These are phyloP conservation scores for Eubucco bourcierii DNA, from an alignment of 2,113 vertebrate species.

Conservation along the genomic window DNA sequence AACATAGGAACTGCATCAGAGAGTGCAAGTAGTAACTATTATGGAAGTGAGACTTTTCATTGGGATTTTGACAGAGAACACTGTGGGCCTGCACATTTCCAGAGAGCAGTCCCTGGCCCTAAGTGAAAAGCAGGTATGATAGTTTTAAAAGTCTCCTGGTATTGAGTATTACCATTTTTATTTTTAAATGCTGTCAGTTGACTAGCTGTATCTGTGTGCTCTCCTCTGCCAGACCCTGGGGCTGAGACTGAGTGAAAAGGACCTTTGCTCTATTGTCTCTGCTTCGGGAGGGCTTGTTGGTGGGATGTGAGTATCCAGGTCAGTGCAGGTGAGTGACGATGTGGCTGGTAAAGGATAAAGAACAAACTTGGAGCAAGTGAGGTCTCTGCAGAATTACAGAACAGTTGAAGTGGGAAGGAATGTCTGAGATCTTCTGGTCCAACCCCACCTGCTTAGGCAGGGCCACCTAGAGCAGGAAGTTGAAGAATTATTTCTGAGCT, in stretches of 20 bases:
- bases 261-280: not conserved
- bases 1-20: not conserved
- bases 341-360: not conserved
- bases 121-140: not conserved
- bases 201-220: not conserved
- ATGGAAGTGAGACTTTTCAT: not conserved
- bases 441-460: not conserved
- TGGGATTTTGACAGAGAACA: not conserved
- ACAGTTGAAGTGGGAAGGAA: not conserved
- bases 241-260: not conserved
- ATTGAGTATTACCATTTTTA: not conserved
- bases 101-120: not conserved
- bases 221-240: not conserved
- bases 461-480: not conserved
- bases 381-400: not conserved
- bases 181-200: not conserved
- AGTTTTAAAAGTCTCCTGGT: not conserved
- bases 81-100: not conserved
- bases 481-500: not conserved
- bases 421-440: not conserved
- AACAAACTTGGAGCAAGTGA: not conserved
- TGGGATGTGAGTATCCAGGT: not conserved
- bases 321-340: not conserved
- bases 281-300: not conserved
- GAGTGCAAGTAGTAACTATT: not conserved